Percentiles rank a stretch among this genome's conserved stretches.
These are phyloP conservation scores for Porites divaricata DNA, from an alignment of 92 coral and sea anemone species.

Conservation along the genomic window DNA sequence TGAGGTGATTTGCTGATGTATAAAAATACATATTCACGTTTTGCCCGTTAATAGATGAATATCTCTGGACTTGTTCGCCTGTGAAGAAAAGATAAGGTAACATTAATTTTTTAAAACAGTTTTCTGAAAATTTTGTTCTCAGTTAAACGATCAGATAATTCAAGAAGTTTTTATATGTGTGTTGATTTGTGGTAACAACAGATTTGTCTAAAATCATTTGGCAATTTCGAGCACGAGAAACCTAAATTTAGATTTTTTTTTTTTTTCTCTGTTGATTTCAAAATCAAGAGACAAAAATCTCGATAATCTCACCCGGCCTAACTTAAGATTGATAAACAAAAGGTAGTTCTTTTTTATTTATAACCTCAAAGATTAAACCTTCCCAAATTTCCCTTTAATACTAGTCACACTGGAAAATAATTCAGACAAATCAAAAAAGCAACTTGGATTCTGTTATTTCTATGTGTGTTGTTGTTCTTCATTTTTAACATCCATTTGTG, in stretches of 20 bases:
- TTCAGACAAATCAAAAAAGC: too few relatives aligned
- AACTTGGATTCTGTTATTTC: not conserved
- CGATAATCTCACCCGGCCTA: too few relatives aligned
- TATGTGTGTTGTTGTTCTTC: not conserved
- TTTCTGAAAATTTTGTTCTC: not conserved
- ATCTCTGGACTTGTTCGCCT: not conserved
- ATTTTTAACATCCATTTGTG: not conserved
- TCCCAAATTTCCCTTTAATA: not conserved
- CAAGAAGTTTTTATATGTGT: not conserved
- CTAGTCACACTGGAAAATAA: too few relatives aligned
- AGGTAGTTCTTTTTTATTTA: too few relatives aligned
- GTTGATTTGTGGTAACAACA: not conserved
- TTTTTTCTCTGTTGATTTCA: not conserved
- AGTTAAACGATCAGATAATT: not conserved
- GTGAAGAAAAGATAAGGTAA: conserved; percentile 7
- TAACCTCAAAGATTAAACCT: not conserved
- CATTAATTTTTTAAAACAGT: not conserved
- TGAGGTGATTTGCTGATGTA: not conserved
- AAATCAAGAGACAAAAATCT: too few relatives aligned
- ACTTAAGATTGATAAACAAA: too few relatives aligned
- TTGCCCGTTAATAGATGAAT: not conserved
- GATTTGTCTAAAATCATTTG: not conserved
- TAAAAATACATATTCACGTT: not conserved
- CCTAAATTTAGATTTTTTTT: not conserved
- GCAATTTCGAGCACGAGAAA: not conserved